phyloP scores from a whole-genome alignment of 35 echinoderm and acorn worm genomes.

The Strongylocentrotus purpuratus region DNA sequence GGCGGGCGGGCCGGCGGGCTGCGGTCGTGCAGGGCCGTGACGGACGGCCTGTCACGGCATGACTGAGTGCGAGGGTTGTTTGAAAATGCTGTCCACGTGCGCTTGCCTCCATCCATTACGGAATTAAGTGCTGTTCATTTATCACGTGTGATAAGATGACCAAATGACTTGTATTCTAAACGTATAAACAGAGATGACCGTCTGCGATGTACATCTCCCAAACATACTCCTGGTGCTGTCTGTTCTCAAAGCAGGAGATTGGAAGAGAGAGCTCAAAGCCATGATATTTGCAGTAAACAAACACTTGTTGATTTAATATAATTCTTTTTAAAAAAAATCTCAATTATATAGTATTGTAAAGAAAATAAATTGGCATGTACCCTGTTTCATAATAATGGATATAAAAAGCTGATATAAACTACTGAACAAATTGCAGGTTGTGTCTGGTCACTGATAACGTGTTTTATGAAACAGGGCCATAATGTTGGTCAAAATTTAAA shows the following conservation, averaged over 20 bases:
- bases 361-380: too few species aligned
- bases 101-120: neutral
- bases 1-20: too few species aligned
- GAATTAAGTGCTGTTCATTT: constrained; percentile 33
- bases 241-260: neutral
- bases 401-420: too few species aligned
- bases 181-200: neutral
- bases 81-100: constrained; percentile 18
- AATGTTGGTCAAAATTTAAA: too few species aligned
- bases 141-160: neutral
- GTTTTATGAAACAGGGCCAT: too few species aligned
- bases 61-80: neutral
- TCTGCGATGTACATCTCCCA: neutral
- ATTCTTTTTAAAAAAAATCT: too few species aligned
- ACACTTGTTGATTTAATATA: neutral
- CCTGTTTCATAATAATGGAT: too few species aligned
- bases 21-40: neutral
- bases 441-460: too few species aligned
- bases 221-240: neutral
- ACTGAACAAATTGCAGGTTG: too few species aligned
- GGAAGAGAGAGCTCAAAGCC: too few species aligned
- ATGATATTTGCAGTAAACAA: neutral
- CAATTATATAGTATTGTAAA: too few species aligned
- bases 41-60: neutral
- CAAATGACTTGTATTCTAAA: neutral